Evolutionary conservation across 2,888 invertebrate species (phyloP), one percentile per base, ranked within the genome.

Genomic region (Rhogogaster chlorosoma): DNA sequence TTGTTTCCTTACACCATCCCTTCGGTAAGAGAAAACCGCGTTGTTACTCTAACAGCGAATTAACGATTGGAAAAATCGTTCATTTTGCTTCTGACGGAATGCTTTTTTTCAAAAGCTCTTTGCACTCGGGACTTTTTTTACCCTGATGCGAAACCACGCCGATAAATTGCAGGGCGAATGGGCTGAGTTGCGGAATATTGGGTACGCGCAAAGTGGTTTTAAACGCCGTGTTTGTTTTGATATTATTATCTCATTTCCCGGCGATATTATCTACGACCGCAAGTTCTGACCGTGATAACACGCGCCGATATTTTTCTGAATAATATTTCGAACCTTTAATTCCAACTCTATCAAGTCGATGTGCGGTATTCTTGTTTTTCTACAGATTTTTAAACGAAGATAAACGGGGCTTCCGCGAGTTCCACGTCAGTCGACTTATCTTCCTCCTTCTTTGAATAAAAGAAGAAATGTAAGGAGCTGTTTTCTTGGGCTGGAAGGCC

Each of bases 241-340:
- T 32, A 67, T 67, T 67, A 67, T 32, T 67, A 67, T 67, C 67
- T 67, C 67, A 32, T 67, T 67, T 67, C 67, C 67, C 67, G 67
- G 61, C 61, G 26, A 61, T 61, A 29, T 61, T 61, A 61, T 61
- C 61, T 61, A 4, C 29, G 32, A 67, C 67, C 67, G 67, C 67
- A 18, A 32, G 15, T 29, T 32, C 67, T 67, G 32, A 4, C 15
- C 67, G 32, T 32, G 67, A 67, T 67, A 67, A 67, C 2, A 22
- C 3, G 4, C 22, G 26, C 61, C 12, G 61, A 61, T 61, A 61
- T 26, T 22, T 22, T 26, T 61, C 26, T 26, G 61, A 61, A 26
- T 61, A 26, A 75, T 49, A 26, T 53, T 53, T n/a, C 7, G 5
- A 53, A 53, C 1, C n/a, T 53, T 53, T n/a, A 49, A 45, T 45